Evolutionary conservation across 1,140 invertebrate species (phyloP), one percentile per base, ranked within the genome.

Genomic region (Drosophila athabasca): DNA sequence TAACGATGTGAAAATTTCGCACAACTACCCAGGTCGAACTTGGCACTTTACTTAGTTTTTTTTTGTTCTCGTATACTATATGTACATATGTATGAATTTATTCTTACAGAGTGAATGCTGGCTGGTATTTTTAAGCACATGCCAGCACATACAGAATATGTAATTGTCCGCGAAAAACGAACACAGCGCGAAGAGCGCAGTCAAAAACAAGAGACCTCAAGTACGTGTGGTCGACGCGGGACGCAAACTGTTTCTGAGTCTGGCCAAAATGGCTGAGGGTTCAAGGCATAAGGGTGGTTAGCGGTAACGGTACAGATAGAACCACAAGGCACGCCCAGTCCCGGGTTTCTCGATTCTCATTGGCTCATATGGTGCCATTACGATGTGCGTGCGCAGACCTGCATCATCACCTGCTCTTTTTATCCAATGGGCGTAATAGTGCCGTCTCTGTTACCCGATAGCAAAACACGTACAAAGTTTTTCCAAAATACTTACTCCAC

Each of bases 201-300:
- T 46, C 17, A 62, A 35, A 50, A 44, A 35, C 22, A 17, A 31
- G 22, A 46, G 3, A 22, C 35, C 35, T 11, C 17, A 31, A 48
- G 39, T 67, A 62, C 77, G 77, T 81, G 77, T 54, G 67, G 67
- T 76, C 77, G 62, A 15, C 44, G 41, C 72, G 50, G 44, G 52
- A 59, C 44, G 61, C 49, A 39, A 79, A 81, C 72, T 67, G 60
- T 59, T 59, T 78, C 76, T 78, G 72, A 62, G 60, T 62, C n/a
- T 43, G 49, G 26, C 17, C n/a, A 67, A 64, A 60, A 55, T 66
- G 64, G 29, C 55, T 55, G 50, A 46, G 15, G 17, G 43, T 46
- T 9, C 17, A 13, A 17, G n/a, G 46, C 22, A 65, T 41, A 59
- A 59, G 17, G 57, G 55, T 29, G 51, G 51, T n/a, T 39, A 15